Conservation (phyloP, 1,140 invertebrate genomes). For the Lucilia sericata region DNA sequence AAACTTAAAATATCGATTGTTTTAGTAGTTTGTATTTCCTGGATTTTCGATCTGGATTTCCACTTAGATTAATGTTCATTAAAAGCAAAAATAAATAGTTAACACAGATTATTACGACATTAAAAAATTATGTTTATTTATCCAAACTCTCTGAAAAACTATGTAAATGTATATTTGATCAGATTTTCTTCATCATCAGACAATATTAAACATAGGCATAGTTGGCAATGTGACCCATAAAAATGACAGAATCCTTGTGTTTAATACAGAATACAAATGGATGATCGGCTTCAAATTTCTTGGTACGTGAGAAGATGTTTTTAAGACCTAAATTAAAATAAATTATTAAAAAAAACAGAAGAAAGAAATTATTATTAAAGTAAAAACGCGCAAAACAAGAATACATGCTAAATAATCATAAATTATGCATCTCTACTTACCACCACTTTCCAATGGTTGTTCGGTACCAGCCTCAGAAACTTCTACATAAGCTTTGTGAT, state of each 20-base stretch:
- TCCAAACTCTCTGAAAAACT: background rate
- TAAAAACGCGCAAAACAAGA: background rate
- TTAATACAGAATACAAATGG: conserved; percentile 63
- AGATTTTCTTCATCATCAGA: no score
- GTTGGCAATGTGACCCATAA: conserved; percentile 62
- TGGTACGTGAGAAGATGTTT: conserved; percentile 58
- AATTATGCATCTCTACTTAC: conserved; percentile 49
- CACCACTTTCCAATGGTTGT: conserved; percentile 73
- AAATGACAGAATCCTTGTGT: conserved; percentile 60
- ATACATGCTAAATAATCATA: background rate
- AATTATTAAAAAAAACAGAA: conserved; percentile 6
- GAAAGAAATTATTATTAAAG: background rate
- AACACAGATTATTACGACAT: no score
- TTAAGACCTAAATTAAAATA: conserved; percentile 54
- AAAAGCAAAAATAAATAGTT: no score
- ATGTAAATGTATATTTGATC: background rate
- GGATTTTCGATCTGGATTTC: no score
- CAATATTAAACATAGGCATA: conserved; percentile 60
- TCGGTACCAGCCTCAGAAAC: conserved; percentile 60
- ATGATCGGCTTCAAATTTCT: conserved; percentile 64
- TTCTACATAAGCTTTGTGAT: conserved; percentile 64
- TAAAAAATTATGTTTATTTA: no score
- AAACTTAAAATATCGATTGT: no score
- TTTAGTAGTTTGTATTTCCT: no score
- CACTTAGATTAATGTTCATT: no score